Percentiles rank a stretch among this genome's conserved stretches.
Evolutionary conservation across 2,113 vertebrate species (phyloP).

Genomic region (Vanacampus margaritifer): DNA sequence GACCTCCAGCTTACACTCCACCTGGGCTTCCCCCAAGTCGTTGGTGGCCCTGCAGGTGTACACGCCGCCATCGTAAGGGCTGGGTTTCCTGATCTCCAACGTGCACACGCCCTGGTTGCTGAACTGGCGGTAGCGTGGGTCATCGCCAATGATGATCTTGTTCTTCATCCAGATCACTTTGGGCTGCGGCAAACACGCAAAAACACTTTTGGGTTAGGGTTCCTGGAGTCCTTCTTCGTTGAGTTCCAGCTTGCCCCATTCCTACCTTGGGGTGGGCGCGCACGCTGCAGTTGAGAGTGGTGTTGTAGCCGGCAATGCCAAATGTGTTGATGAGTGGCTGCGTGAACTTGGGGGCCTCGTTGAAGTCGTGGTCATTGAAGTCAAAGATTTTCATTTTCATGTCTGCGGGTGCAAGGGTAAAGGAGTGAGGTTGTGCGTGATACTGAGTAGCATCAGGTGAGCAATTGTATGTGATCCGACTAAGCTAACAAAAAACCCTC

Average conservation of each 20-base stretch:
- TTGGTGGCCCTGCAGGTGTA: slow-evolving; percentile 92
- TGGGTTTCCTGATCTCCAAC: slow-evolving; percentile 95
- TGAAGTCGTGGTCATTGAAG: slow-evolving; percentile 86
- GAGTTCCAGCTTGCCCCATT: not conserved
- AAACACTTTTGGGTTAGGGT: not conserved
- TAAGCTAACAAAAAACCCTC: slow-evolving; percentile 5
- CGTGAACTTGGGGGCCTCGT: slow-evolving; percentile 86
- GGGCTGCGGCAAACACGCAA: slow-evolving; percentile 69
- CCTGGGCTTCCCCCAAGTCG: slow-evolving; percentile 85
- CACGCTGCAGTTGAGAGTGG: slow-evolving; percentile 93
- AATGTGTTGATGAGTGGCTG: slow-evolving; percentile 89
- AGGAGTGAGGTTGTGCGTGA: slow-evolving; percentile 67
- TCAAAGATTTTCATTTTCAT: slow-evolving; percentile 85
- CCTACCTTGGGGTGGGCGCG: slow-evolving; percentile 93
- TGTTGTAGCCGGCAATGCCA: slow-evolving; percentile 89
- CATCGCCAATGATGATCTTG: slow-evolving; percentile 85
- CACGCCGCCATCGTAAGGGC: slow-evolving; percentile 89
- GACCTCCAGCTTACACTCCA: slow-evolving; percentile 96
- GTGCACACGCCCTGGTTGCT: slow-evolving; percentile 95
- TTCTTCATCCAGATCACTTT: slow-evolving; percentile 99
- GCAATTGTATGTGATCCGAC: slow-evolving; percentile 49
- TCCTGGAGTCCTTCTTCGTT: not conserved
- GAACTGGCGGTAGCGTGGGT: slow-evolving; percentile 95
- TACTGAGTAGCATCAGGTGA: slow-evolving; percentile 71
- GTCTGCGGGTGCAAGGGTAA: slow-evolving; percentile 67